phyloP scores from a whole-genome alignment of 2,888 invertebrate species.

The Neoascia interrupta region DNA sequence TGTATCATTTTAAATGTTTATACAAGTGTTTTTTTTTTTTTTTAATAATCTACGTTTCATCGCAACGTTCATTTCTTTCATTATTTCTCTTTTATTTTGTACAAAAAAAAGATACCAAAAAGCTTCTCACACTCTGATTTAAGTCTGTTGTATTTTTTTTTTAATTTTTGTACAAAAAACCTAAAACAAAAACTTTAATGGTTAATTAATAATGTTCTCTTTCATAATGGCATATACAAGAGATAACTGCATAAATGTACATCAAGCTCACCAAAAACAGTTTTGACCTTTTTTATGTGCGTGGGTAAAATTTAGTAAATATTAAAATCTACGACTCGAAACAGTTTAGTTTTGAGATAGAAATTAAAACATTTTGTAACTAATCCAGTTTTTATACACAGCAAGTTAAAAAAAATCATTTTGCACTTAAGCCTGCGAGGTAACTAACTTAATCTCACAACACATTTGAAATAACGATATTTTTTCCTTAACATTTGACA shows the following conservation, averaged over 20 bases:
- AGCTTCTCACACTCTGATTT: slow-evolving; percentile 45
- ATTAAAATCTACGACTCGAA: slow-evolving; percentile 5
- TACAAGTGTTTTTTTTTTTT: slow-evolving; percentile 20
- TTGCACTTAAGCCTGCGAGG: slow-evolving; percentile 52
- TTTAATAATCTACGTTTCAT: no score
- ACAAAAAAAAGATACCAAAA: slow-evolving; percentile 32
- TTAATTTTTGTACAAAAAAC: slow-evolving; percentile 21
- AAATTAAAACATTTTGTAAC: slow-evolving; percentile 18
- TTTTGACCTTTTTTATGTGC: slow-evolving; percentile 41
- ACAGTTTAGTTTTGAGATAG: background rate
- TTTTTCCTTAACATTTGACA: slow-evolving; percentile 19
- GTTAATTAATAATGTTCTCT: slow-evolving; percentile 49
- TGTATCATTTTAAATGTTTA: slow-evolving; percentile 60
- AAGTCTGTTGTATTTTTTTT: slow-evolving; percentile 1
- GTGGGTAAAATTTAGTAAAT: slow-evolving; percentile 45
- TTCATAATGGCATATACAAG: slow-evolving; percentile 60
- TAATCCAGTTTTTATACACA: slow-evolving; percentile 34
- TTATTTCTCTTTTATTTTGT: slow-evolving; percentile 49
- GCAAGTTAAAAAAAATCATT: slow-evolving; percentile 21
- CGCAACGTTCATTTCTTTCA: slow-evolving; percentile 8
- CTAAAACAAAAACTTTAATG: slow-evolving; percentile 28
- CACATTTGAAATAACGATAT: slow-evolving; percentile 13
- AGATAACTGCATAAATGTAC: slow-evolving; percentile 56
- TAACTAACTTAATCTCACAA: slow-evolving; percentile 49
- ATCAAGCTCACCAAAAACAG: slow-evolving; percentile 54